Evolutionary conservation across 2,797 vertebrate genomes (phyloP), one percentile per base, ranked within the genome.

Genomic region (Sebastes flavidus): DNA sequence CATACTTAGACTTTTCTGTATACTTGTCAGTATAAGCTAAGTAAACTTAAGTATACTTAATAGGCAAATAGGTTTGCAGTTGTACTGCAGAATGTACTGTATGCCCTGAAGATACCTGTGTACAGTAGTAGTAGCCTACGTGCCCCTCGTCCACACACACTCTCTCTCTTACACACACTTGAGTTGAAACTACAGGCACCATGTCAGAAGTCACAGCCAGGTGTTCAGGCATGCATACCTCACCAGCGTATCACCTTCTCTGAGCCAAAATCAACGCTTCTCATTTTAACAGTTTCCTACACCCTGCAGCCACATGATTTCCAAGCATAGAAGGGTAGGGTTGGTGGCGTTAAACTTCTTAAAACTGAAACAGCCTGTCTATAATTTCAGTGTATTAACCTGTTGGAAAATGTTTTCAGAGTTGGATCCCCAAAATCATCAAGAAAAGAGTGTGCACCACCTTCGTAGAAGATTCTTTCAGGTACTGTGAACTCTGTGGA

Each of bases 391-490:
- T 63, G 59, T 30, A 1, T 75, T 54, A 56, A 82, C 55, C 12
- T 65, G 32, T 59, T 88, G 1, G 1, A 20, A 38, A 30, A n/a
- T 90, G 32, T 76, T 94, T 87, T 66, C 91, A 98, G 97, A 96
- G 94, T 65, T 98, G 97, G 97, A 96, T 98, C 76, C 94, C 97
- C 58, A 96, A 94, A 87, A 91, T 95, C 42, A 93, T 97, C 90
- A 98, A 96, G 92, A 98, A 97, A 88, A 95, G 97, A 93, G 93
- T 94, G 9, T 98, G 97, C 88, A 96, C 96, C 18, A 95, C 97
- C 5, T 98, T 97, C 85, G 96, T 98, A 29, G 97, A 95, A 18
- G 96, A 97, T 84, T 92, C 95, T 1, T 86, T 71, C 76, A 96
- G 95, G 96, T 96, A 92, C 32, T 24, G 76, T 79, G 56, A 79